These are phyloP conservation scores for Tadarida brasiliensis DNA, from an alignment of 2,797 vertebrate genomes.

Conservation along the genomic window DNA sequence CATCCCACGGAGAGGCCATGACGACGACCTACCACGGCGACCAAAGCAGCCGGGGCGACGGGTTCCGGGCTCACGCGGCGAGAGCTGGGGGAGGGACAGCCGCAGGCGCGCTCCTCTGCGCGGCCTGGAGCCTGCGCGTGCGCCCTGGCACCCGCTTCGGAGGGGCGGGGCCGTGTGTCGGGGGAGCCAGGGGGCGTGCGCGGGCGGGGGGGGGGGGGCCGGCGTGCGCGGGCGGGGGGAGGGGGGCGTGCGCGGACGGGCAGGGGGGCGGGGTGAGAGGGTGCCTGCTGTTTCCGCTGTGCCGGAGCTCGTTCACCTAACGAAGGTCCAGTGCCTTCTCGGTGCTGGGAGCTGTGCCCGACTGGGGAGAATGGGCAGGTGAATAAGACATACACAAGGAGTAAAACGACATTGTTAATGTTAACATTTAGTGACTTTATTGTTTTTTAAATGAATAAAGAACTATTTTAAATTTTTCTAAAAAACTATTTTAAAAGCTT, in stretches of 20 bases:
- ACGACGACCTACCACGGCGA: neutral
- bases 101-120: neutral
- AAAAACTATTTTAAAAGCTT: neutral
- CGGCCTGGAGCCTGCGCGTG: conserved; percentile 41
- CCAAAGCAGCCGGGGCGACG: neutral
- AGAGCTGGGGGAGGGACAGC: neutral
- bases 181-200: rapidly evolving
- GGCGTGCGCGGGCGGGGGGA: neutral
- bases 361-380: neutral
- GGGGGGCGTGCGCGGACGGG: neutral
- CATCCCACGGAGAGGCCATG: conserved; percentile 87
- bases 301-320: rapidly evolving
- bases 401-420: neutral
- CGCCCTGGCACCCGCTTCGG: neutral
- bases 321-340: rapidly evolving
- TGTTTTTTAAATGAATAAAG: neutral
- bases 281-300: rapidly evolving
- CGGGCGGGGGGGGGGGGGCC: neutral
- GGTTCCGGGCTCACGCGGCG: neutral
- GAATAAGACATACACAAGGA: neutral
- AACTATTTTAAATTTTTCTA: neutral
- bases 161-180: neutral
- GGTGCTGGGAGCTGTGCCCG: rapidly evolving
- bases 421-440: neutral
- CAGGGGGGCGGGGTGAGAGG: neutral